A percentile compares a stretch with the other conserved stretches of the same genome.
Conservation (phyloP, 2,113 vertebrate genomes). For the Phalacrocorax aristotelis region DNA sequence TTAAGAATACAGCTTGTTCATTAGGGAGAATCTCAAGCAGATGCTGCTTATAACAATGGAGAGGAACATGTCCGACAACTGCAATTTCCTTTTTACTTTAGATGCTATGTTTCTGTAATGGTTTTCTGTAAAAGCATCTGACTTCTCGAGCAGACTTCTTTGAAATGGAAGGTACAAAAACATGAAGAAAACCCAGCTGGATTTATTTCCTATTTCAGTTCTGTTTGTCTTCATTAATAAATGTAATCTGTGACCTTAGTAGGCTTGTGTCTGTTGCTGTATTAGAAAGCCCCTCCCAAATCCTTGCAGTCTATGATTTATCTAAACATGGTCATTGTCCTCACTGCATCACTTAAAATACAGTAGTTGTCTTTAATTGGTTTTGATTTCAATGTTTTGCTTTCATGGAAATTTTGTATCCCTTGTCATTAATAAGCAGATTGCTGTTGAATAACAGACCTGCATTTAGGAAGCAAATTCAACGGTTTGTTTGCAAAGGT, state of each 20-base stretch:
- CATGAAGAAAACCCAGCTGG: not conserved
- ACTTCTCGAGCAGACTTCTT: not conserved
- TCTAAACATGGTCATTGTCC: not conserved
- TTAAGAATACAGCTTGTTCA: not conserved
- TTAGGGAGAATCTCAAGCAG: slow-evolving; percentile 28
- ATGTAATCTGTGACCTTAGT: not conserved
- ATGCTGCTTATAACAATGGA: not conserved
- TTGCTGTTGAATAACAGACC: not conserved
- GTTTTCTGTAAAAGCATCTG: not conserved
- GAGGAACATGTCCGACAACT: not conserved
- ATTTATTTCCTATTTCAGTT: not conserved
- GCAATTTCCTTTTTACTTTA: slow-evolving; percentile 13
- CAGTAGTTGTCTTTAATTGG: not conserved
- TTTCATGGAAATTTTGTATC: not conserved
- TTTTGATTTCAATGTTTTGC: not conserved
- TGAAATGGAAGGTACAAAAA: not conserved
- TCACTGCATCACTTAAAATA: not conserved
- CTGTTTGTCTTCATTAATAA: not conserved
- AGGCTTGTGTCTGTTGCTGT: not conserved
- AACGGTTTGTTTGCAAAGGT: not conserved
- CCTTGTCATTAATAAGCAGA: not conserved
- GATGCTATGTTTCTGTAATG: slow-evolving; percentile 4
- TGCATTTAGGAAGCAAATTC: not conserved
- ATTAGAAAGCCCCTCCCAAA: not conserved
- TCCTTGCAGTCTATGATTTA: not conserved